These are phyloP conservation scores for Petrocephalus microphthalmus DNA, from an alignment of 2,113 vertebrate genomes.

Conservation along the genomic window DNA sequence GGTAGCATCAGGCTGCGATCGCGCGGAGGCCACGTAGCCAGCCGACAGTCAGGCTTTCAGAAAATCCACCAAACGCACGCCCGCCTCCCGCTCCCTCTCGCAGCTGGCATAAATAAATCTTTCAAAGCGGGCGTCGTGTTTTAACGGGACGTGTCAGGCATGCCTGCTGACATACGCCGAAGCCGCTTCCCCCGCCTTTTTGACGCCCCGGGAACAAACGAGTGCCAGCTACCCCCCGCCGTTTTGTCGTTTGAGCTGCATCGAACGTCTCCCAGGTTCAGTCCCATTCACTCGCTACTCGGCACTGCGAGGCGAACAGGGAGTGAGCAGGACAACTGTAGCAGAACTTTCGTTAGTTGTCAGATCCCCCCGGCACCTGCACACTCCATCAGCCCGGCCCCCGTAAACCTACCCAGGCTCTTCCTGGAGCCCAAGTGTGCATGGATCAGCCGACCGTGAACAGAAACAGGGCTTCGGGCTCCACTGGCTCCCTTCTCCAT, in stretches of 20 bases:
- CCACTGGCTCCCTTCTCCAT: not conserved
- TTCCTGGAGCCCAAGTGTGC: not conserved
- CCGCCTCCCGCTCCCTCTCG: not conserved
- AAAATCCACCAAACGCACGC: not conserved
- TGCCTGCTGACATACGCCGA: not conserved
- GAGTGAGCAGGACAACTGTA: conserved; percentile 1
- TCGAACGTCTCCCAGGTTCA: not conserved
- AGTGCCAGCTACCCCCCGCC: not conserved
- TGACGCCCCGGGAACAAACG: not conserved
- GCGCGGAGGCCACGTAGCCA: not conserved
- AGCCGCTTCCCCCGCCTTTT: not conserved
- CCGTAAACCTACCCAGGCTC: not conserved
- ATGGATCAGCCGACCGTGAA: not conserved
- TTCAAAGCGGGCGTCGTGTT: not conserved
- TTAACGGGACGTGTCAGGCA: not conserved
- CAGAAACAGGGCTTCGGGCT: not conserved
- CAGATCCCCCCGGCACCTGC: not conserved
- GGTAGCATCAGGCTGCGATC: not conserved
- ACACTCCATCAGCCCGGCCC: not conserved
- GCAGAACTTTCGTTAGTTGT: not conserved
- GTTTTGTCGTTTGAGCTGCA: not conserved
- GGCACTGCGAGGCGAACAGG: not conserved
- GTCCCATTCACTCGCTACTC: not conserved
- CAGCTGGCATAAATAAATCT: conserved; percentile 1
- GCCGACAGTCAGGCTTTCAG: not conserved